Evolutionary conservation across 2,113 vertebrate species (phyloP).

Genomic region (Marcusenius ussheri): DNA sequence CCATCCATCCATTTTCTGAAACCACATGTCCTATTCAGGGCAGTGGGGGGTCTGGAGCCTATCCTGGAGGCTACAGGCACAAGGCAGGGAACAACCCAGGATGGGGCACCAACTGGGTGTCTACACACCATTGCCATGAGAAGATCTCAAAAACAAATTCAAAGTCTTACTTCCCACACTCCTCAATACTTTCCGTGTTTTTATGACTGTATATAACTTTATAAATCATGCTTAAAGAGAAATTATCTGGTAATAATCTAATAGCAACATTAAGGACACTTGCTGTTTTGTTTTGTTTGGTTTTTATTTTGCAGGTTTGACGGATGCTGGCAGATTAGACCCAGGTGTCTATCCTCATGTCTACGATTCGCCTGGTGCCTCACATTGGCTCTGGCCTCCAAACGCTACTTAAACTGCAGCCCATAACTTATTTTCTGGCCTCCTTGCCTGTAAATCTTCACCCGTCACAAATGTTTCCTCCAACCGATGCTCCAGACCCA

Average conservation of each 20-base stretch:
- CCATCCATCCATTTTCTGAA: background rate
- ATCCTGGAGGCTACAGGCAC: background rate
- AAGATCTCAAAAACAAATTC: background rate
- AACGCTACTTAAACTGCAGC: background rate
- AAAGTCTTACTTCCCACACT: background rate
- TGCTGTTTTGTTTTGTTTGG: background rate
- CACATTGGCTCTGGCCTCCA: background rate
- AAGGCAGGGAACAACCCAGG: background rate
- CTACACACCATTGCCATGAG: background rate
- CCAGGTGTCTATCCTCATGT: background rate
- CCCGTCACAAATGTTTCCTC: slow-evolving; percentile 2
- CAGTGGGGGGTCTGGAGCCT: background rate
- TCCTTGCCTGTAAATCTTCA: background rate
- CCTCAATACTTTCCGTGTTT: background rate
- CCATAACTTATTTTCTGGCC: background rate
- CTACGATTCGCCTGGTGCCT: background rate
- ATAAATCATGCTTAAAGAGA: background rate
- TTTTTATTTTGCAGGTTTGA: background rate
- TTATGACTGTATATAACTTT: background rate
- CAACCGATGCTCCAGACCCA: background rate
- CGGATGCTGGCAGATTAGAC: background rate
- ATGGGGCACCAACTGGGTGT: background rate
- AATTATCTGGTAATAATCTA: background rate
- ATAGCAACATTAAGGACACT: background rate
- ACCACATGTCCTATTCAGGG: background rate